These are phyloP conservation scores for Agrochola lychnidis DNA, from an alignment of 2,888 invertebrate genomes.

Conservation along the genomic window DNA sequence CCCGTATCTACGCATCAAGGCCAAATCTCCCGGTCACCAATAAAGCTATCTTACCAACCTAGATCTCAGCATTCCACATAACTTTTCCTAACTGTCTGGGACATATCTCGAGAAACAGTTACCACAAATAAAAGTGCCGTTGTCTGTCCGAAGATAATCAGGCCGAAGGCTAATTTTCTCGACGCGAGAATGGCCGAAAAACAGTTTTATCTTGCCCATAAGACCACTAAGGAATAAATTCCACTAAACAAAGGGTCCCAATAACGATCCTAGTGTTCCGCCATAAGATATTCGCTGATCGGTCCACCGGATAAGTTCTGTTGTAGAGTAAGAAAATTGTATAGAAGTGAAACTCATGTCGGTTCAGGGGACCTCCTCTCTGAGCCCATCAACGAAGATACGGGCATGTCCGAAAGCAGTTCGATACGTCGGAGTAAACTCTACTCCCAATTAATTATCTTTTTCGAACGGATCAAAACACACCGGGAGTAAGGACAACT, in stretches of 20 bases:
- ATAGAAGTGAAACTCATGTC: constrained; percentile 12
- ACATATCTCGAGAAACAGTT: constrained; percentile 64
- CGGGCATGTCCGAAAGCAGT: too few relatives aligned
- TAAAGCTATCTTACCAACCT: constrained; percentile 50
- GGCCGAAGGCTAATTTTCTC: constrained; percentile 78
- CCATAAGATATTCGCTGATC: constrained; percentile 78
- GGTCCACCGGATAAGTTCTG: constrained; percentile 74
- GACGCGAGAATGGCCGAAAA: constrained; percentile 72
- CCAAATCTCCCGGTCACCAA: constrained; percentile 14
- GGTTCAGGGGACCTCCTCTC: background rate
- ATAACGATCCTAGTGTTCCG: constrained; percentile 75
- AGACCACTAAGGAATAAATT: constrained; percentile 85
- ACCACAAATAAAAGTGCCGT: constrained; percentile 73
- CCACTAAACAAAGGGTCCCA: constrained; percentile 81
- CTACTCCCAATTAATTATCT: too few relatives aligned
- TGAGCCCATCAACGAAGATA: too few relatives aligned
- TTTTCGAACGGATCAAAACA: too few relatives aligned
- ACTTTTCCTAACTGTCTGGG: constrained; percentile 55
- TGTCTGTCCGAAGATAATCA: constrained; percentile 75
- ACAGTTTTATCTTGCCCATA: constrained; percentile 85
- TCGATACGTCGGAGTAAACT: too few relatives aligned
- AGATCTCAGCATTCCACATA: constrained; percentile 47
- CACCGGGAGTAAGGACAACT: too few relatives aligned
- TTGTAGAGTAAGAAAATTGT: constrained; percentile 25
- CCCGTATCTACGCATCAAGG: constrained; percentile 32